Percentiles rank a stretch among this genome's conserved stretches.
These are phyloP conservation scores for Drosophila pseudoananassae DNA, from an alignment of 1,140 invertebrate species.

Conservation along the genomic window DNA sequence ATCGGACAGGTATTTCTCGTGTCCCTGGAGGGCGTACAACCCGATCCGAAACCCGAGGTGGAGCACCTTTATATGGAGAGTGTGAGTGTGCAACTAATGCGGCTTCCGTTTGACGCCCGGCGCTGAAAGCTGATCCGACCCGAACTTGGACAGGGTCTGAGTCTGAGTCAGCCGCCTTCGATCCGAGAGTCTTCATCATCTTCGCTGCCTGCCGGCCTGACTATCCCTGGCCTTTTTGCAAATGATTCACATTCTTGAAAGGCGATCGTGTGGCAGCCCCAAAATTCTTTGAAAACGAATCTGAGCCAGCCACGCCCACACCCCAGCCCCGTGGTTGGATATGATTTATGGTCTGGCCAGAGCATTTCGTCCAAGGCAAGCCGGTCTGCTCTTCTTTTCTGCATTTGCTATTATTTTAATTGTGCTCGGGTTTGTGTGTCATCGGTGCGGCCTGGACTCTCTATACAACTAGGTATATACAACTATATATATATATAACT, in stretches of 20 bases:
- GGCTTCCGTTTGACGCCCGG: conserved; percentile 77
- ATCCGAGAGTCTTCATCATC: conserved; percentile 12
- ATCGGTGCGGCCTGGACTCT: conserved; percentile 55
- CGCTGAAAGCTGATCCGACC: conserved; percentile 62
- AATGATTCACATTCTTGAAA: conserved; percentile 70
- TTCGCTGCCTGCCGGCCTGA: background rate
- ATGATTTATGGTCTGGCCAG: conserved; percentile 64
- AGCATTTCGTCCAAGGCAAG: conserved; percentile 67
- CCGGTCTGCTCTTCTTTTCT: conserved; percentile 36
- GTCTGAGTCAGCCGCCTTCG: conserved; percentile 18
- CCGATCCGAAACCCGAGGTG: conserved; percentile 24
- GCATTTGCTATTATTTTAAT: conserved; percentile 32
- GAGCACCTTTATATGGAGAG: conserved; percentile 37
- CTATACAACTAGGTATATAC: background rate
- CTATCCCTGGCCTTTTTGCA: conserved; percentile 10
- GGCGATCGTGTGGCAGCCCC: conserved; percentile 56
- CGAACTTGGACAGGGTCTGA: conserved; percentile 10
- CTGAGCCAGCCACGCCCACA: conserved; percentile 16
- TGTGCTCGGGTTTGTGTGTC: conserved; percentile 36
- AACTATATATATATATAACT: background rate
- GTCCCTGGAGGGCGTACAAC: conserved; percentile 33
- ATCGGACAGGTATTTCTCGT: conserved; percentile 8
- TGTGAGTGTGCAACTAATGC: conserved; percentile 55
- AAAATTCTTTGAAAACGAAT: conserved; percentile 72
- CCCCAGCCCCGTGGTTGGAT: conserved; percentile 33